Percentiles rank a stretch among this genome's conserved stretches.
Evolutionary conservation across 2,797 vertebrate species (phyloP).

Genomic region (Todus mexicanus): DNA sequence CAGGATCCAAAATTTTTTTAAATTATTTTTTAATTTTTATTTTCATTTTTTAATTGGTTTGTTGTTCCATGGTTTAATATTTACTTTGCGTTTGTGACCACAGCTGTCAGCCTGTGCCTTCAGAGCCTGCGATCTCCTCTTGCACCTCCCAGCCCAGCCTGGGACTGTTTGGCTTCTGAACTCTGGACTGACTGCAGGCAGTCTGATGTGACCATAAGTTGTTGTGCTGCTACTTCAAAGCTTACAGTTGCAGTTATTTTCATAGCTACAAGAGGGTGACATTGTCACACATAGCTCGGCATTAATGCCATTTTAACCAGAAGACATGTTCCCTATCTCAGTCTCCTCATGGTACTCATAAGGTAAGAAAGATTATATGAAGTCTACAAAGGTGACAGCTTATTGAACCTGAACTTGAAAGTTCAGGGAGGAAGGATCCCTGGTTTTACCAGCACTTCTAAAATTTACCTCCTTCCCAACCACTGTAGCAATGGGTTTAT

Average conservation of each 20-base stretch:
- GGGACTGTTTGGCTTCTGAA: background rate
- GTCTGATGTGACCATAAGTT: background rate
- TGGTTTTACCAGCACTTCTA: background rate
- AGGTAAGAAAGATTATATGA: background rate
- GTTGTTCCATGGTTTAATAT: background rate
- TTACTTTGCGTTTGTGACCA: background rate
- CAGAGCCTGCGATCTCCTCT: background rate
- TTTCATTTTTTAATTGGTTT: background rate
- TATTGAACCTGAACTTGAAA: background rate
- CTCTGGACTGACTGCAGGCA: background rate
- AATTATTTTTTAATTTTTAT: background rate
- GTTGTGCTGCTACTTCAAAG: background rate
- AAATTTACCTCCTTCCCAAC: background rate
- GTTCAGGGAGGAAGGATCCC: background rate
- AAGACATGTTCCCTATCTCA: background rate
- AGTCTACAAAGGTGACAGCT: background rate
- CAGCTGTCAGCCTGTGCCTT: background rate
- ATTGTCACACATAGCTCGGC: background rate
- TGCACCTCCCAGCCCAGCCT: background rate
- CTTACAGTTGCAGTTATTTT: background rate
- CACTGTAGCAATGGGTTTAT: background rate
- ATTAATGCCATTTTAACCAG: background rate
- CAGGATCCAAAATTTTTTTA: background rate
- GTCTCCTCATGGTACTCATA: background rate
- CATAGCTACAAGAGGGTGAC: slow-evolving; percentile 29